Evolutionary conservation across 2,113 vertebrate genomes (phyloP).

Genomic region (Psephotus haematonotus): DNA sequence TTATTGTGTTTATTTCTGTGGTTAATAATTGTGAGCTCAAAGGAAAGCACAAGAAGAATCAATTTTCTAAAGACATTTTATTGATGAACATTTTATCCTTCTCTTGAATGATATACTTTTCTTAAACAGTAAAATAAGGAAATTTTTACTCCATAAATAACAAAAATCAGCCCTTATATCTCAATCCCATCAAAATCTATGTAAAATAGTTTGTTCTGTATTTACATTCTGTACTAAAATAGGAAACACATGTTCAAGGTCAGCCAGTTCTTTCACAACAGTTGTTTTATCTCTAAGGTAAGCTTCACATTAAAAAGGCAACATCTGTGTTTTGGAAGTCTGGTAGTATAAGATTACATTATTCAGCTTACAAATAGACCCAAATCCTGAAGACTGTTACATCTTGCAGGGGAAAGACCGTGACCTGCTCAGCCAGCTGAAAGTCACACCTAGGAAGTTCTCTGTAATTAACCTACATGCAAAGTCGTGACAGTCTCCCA

Average conservation of each 20-base stretch:
- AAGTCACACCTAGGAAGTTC: neutral
- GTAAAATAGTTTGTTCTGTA: constrained; percentile 56
- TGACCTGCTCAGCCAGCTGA: neutral
- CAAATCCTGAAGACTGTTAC: neutral
- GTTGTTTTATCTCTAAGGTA: constrained; percentile 19
- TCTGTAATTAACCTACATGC: neutral
- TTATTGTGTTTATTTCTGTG: neutral
- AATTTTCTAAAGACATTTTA: constrained; percentile 52
- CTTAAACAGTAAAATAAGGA: constrained; percentile 23
- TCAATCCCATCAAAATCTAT: constrained; percentile 53
- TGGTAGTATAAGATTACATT: neutral
- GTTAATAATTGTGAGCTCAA: neutral
- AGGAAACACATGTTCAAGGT: constrained; percentile 17
- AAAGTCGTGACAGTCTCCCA: neutral
- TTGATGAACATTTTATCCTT: constrained; percentile 10
- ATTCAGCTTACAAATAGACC: neutral
- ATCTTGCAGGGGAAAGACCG: neutral
- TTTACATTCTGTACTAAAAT: constrained; percentile 54
- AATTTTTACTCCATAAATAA: constrained; percentile 43
- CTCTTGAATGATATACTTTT: neutral
- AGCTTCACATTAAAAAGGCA: constrained; percentile 20
- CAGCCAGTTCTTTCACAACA: constrained; percentile 1
- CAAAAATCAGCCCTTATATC: constrained; percentile 65
- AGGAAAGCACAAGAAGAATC: neutral
- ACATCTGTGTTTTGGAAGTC: neutral